phyloP scores from a whole-genome alignment of 2,888 invertebrate genomes.

The Cenopis cana region DNA sequence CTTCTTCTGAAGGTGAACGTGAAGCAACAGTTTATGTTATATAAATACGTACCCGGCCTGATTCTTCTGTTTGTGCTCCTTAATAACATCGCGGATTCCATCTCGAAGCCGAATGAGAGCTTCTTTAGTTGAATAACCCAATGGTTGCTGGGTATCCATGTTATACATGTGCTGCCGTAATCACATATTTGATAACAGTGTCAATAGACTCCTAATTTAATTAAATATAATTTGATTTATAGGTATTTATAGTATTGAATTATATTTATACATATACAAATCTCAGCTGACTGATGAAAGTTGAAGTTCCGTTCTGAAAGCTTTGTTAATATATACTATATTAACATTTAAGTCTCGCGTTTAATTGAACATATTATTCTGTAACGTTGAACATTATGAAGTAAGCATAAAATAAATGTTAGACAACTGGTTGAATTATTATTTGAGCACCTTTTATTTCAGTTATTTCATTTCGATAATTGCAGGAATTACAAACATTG shows the following conservation, averaged over 20 bases:
- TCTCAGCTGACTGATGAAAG: slow-evolving; percentile 29
- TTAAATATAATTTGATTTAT: slow-evolving; percentile 15
- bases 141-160: slow-evolving; percentile 58
- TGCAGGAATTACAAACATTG: too few species aligned
- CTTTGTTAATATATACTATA: not conserved
- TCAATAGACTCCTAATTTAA: slow-evolving; percentile 9
- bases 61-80: slow-evolving; percentile 86
- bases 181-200: slow-evolving; percentile 29
- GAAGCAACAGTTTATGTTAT: slow-evolving; percentile 1
- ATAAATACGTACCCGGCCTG: slow-evolving; percentile 66
- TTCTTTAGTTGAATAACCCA: slow-evolving; percentile 87
- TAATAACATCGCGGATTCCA: slow-evolving; percentile 88
- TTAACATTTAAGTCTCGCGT: not conserved
- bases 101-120: slow-evolving; percentile 89
- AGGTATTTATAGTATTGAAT: too few species aligned
- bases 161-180: not conserved
- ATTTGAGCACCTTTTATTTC: not conserved
- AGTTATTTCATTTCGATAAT: not conserved
- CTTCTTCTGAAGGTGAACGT: not conserved
- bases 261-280: too few species aligned
- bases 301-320: slow-evolving; percentile 14
- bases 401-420: not conserved
- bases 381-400: not conserved
- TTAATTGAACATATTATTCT: not conserved
- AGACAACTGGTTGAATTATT: not conserved